Evolutionary conservation across 2,888 invertebrate species (phyloP).

Genomic region (Argyra leucocephala): DNA sequence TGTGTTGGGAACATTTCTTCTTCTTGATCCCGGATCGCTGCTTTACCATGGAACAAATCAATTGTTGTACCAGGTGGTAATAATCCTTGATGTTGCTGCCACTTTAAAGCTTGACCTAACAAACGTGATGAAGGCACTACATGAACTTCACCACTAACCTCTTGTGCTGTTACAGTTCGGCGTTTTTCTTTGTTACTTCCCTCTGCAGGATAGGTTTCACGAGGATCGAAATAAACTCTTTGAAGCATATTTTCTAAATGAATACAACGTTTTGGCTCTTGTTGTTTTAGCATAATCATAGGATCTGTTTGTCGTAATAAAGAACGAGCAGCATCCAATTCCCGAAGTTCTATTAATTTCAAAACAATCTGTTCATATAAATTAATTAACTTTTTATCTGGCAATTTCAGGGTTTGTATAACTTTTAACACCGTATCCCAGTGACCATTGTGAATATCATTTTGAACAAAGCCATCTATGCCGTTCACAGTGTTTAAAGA

Average conservation of each 20-base stretch:
- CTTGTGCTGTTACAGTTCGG: conserved; percentile 83
- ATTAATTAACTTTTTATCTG: conserved; percentile 95
- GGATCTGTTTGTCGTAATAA: conserved; percentile 93
- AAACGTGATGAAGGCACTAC: conserved; percentile 95
- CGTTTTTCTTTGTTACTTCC: conserved; percentile 93
- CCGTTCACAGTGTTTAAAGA: conserved; percentile 98
- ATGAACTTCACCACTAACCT: conserved; percentile 92
- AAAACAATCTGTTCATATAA: conserved; percentile 86
- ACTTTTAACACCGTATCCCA: conserved; percentile 99
- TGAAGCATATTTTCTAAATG: conserved; percentile 93
- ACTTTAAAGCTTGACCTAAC: conserved; percentile 93
- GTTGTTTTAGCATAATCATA: conserved; percentile 95
- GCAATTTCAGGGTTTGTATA: conserved; percentile 90
- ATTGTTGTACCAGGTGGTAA: conserved; percentile 81
- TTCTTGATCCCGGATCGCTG: conserved; percentile 94
- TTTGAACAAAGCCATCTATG: conserved; percentile 91
- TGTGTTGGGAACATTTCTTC: conserved; percentile 97
- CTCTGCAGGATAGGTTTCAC: conserved; percentile 93
- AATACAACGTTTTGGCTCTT: conserved; percentile 90
- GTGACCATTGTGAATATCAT: conserved; percentile 97
- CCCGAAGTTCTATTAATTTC: conserved; percentile 91
- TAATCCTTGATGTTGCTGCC: conserved; percentile 99
- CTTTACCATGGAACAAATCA: conserved; percentile 98
- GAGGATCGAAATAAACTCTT: conserved; percentile 94
- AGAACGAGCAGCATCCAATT: conserved; percentile 92